Percentiles rank a stretch among this genome's conserved stretches.
phyloP scores from a whole-genome alignment of 2,797 vertebrate species.

The Tiaroga cobitis region DNA sequence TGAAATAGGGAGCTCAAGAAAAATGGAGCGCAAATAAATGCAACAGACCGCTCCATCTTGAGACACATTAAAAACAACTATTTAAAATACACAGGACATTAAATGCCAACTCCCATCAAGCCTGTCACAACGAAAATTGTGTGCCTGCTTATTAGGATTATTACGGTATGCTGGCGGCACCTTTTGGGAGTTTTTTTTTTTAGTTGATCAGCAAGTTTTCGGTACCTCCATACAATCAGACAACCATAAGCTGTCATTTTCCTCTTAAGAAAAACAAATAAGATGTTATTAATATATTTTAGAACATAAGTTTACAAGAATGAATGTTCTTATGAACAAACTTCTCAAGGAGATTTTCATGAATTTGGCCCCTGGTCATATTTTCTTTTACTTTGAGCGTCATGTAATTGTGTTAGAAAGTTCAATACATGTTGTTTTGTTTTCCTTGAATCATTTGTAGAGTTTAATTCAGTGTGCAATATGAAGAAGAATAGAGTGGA shows the following conservation, averaged over 20 bases:
- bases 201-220: neutral
- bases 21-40: neutral
- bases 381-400: neutral
- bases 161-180: neutral
- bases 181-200: neutral
- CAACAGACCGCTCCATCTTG: neutral
- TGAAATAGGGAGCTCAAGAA: neutral
- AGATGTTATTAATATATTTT: neutral
- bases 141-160: neutral
- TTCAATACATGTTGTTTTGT: slow-evolving; percentile 36
- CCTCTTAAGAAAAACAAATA: neutral
- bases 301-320: neutral
- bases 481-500: slow-evolving; percentile 5
- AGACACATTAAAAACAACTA: neutral
- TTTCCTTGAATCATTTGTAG: slow-evolving; percentile 23
- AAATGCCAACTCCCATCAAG: neutral
- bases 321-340: neutral
- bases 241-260: neutral
- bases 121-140: neutral
- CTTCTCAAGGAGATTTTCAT: neutral
- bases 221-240: neutral
- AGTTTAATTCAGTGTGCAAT: slow-evolving; percentile 30
- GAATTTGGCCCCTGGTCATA: neutral
- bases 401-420: slow-evolving; percentile 54
- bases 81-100: neutral